These are phyloP conservation scores for Plecturocebus donacophilus DNA, from an alignment of 2,113 vertebrate species.

Conservation along the genomic window DNA sequence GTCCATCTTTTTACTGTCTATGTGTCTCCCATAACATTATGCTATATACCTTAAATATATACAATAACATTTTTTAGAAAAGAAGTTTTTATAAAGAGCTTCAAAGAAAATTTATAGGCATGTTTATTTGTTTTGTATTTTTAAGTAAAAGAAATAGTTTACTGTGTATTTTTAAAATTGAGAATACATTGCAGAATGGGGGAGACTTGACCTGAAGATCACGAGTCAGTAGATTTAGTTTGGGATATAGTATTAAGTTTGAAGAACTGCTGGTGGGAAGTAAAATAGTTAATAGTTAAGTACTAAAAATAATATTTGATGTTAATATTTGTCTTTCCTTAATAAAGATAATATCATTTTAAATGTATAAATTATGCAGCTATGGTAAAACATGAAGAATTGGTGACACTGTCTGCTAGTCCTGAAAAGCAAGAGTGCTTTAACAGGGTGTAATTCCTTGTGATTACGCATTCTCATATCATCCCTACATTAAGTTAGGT, in stretches of 20 bases:
- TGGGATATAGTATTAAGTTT: not conserved
- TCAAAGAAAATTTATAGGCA: slow-evolving; percentile 47
- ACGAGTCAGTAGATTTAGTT: not conserved
- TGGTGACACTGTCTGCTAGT: not conserved
- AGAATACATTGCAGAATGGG: not conserved
- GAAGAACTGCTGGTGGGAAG: not conserved
- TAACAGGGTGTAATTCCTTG: not conserved
- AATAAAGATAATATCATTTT: not conserved
- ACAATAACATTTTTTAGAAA: not conserved
- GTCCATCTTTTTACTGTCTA: not conserved
- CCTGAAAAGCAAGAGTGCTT: not conserved
- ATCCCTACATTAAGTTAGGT: not conserved
- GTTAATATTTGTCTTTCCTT: not conserved
- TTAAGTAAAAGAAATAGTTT: slow-evolving; percentile 34
- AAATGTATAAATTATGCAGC: not conserved
- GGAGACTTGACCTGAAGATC: not conserved
- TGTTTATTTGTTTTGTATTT: slow-evolving; percentile 23
- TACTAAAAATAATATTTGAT: not conserved
- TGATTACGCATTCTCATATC: not conserved
- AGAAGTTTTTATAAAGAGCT: not conserved
- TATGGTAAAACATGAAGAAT: not conserved
- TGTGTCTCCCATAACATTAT: not conserved
- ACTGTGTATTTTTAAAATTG: not conserved
- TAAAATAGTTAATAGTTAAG: not conserved
- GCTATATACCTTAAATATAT: not conserved